phyloP scores from a whole-genome alignment of 2,113 vertebrate genomes.

The Acrocephalus kingi region DNA sequence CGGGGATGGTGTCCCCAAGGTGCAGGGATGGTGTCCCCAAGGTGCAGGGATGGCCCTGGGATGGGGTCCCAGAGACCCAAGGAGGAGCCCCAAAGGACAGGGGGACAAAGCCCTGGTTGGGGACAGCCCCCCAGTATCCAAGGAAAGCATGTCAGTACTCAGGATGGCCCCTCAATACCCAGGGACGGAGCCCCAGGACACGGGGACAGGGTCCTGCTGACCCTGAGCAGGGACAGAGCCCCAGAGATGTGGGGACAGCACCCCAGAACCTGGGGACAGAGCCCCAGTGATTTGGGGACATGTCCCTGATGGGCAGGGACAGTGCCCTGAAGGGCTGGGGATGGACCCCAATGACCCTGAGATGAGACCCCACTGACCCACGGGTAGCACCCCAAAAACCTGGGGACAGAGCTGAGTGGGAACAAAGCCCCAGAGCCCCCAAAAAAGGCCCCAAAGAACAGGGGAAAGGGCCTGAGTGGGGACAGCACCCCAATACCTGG shows the following conservation, averaged over 20 bases:
- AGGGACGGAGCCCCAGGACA: not conserved
- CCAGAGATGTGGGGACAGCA: not conserved
- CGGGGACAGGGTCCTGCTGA: not conserved
- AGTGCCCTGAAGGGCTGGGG: not conserved
- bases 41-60: not conserved
- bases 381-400: not conserved
- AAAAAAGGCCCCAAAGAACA: not conserved
- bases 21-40: not conserved
- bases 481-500: not conserved
- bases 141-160: rapidly evolving
- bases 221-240: not conserved
- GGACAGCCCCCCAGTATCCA: not conserved
- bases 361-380: not conserved
- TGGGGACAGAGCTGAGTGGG: not conserved
- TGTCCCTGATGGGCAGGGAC: not conserved
- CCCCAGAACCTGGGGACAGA: not conserved
- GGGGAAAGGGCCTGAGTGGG: not conserved
- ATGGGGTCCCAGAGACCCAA: too few species aligned
- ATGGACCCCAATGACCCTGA: not conserved
- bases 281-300: not conserved
- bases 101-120: rapidly evolving
- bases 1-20: not conserved
- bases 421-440: not conserved
- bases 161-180: not conserved
- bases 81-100: not conserved